Base-by-base conservation (phyloP, 2,797 vertebrate species). In the Nannoperca obscura region DNA sequence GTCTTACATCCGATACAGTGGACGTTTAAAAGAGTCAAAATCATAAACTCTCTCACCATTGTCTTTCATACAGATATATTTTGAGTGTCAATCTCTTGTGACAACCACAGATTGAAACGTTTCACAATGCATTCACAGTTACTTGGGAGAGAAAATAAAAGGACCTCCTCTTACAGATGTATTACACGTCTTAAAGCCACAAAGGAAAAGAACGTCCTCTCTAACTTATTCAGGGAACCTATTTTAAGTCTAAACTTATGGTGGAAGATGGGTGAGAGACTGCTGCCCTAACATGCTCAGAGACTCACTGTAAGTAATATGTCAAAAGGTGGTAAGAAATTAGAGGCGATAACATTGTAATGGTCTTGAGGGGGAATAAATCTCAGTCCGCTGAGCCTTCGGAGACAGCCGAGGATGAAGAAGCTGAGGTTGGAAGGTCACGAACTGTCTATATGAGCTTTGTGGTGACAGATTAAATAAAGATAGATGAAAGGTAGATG, bases 271-370 rank as follows among this genome's bases (percentile, higher is more conserved):
- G 46, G 30, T 40, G 30, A 71, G 17, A 69, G 42, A 52, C 20
- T 4, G 24, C 50, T 47, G 34, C 67, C n/a, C 20, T 52, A 12
- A 60, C 11, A 55, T 4, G 3, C 40, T 70, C 62, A 40, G 30
- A 27, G 6, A 61, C 49, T 82, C 46, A 32, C 24, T 68, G 55
- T 62, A 38, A 74, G 70, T 69, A 69, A 70, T 53, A 53, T 57
- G 74, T 89, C 88, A 79, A 62, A 83, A 80, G 30, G 65, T 63
- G 73, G 34, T 81, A 78, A 86, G 67, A 86, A 86, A 90, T 87
- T 74, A 52, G 46, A 36, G 14, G n/a, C 44, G 36, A 84, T 86
- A 83, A 87, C 15, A 55, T 76, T 17, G 30, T 82, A 83, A 88
- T 71, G 64, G 68, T 85, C 77, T 81, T 42, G 74, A 69, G 80